Conservation (phyloP, 2,113 vertebrate genomes). For the Steatornis caripensis region DNA sequence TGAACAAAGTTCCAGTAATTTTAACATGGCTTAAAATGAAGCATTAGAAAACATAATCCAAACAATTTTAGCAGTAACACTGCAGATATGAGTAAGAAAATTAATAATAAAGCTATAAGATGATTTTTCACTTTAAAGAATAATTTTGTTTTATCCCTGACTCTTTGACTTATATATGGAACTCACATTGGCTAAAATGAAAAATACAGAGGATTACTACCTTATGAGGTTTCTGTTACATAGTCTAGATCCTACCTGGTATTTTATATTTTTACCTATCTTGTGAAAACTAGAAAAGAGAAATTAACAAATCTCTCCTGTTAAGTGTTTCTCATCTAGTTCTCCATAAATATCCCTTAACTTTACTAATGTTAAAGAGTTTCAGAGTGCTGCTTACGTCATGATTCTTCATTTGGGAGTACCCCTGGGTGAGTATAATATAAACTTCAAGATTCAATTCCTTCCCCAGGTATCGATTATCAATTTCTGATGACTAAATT, state of each 20-base stretch:
- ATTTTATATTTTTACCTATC: not conserved
- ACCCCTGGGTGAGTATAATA: not conserved
- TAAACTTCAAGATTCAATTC: not conserved
- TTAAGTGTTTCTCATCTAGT: not conserved
- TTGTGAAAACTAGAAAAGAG: not conserved
- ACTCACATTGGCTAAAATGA: not conserved
- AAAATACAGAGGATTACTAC: not conserved
- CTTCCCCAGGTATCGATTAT: not conserved
- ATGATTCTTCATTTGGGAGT: not conserved
- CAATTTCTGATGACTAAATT: not conserved
- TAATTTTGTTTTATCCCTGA: not conserved
- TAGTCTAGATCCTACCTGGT: not conserved
- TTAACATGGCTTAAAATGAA: not conserved
- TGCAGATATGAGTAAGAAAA: not conserved
- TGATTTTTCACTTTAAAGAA: not conserved
- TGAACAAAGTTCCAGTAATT: not conserved
- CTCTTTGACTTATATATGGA: not conserved
- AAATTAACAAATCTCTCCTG: not conserved
- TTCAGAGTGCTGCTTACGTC: not conserved
- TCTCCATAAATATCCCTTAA: not conserved
- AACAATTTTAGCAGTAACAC: not conserved
- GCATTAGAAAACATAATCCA: rapidly evolving
- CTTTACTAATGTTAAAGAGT: not conserved
- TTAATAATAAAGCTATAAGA: not conserved
- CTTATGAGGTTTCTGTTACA: not conserved